Evolutionary conservation across 2,888 invertebrate species (phyloP).

Genomic region (Plagodis pulveraria): DNA sequence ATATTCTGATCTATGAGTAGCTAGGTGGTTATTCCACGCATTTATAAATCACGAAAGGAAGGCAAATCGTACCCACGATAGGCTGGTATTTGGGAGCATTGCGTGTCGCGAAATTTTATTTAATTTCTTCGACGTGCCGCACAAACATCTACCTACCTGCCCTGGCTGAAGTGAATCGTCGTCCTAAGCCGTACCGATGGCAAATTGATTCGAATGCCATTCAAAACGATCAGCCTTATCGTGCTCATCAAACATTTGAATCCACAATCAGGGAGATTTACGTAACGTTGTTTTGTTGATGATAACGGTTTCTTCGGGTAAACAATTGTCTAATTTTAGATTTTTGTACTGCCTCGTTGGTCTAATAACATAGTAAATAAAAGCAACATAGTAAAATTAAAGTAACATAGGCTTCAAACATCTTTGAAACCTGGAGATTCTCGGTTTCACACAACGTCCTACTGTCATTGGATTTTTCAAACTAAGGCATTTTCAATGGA

Average conservation of each 20-base stretch:
- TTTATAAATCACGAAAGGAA: constrained; percentile 36
- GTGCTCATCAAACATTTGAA: constrained; percentile 46
- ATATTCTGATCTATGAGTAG: constrained; percentile 18
- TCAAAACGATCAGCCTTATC: constrained; percentile 50
- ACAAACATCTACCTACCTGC: constrained; percentile 32
- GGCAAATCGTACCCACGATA: constrained; percentile 26
- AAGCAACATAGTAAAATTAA: too few species aligned
- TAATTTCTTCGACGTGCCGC: constrained; percentile 17
- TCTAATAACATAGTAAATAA: too few species aligned
- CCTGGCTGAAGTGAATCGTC: constrained; percentile 43
- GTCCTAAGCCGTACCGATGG: constrained; percentile 41
- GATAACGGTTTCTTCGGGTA: constrained; percentile 14
- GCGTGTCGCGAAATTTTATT: constrained; percentile 46
- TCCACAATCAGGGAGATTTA: constrained; percentile 30
- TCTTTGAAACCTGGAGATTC: too few species aligned
- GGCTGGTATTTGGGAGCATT: constrained; percentile 37
- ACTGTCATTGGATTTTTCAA: too few species aligned
- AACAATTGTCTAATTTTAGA: constrained; percentile 22
- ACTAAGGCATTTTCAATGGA: too few species aligned
- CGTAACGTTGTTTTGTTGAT: constrained; percentile 44
- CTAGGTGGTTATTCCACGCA: constrained; percentile 8
- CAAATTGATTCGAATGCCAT: constrained; percentile 58
- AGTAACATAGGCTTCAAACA: too few species aligned
- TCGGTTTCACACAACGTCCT: too few species aligned
- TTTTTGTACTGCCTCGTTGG: too few species aligned